Percentiles rank a stretch among this genome's conserved stretches.
Conservation (phyloP, 2,113 vertebrate genomes). For the Peromyscus polionotus region DNA sequence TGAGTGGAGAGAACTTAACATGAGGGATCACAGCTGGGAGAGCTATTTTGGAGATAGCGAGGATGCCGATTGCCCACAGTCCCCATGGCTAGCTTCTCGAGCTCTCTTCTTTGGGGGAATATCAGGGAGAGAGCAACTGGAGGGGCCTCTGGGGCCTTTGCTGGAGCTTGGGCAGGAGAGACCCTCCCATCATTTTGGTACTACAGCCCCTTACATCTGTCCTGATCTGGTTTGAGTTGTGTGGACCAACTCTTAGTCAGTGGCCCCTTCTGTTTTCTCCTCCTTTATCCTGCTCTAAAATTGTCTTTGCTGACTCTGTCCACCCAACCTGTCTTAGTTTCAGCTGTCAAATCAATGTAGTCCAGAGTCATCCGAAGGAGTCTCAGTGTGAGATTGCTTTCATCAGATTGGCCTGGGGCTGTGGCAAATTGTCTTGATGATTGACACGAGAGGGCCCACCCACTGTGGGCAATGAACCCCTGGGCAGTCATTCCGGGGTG, state of each 20-base stretch:
- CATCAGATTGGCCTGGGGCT: not conserved
- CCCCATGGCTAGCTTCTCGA: not conserved
- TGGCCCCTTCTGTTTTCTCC: not conserved
- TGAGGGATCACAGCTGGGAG: no score
- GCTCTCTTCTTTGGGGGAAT: not conserved
- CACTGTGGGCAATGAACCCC: not conserved
- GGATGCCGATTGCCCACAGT: rapidly evolving
- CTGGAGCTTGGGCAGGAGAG: not conserved
- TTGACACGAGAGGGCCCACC: not conserved
- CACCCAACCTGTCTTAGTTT: not conserved
- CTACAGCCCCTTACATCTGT: no score
- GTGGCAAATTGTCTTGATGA: not conserved
- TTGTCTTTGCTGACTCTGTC: not conserved
- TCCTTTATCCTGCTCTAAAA: not conserved
- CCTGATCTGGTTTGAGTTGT: not conserved
- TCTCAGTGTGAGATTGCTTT: not conserved
- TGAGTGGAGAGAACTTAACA: not conserved
- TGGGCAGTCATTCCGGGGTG: not conserved
- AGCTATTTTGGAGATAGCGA: not conserved
- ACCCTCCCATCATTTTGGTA: not conserved
- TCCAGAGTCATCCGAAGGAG: not conserved
- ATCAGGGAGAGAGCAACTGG: not conserved
- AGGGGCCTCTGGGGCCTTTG: not conserved
- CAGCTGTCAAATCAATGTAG: not conserved
- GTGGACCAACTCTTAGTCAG: not conserved